Percentiles rank a stretch among this genome's conserved stretches.
phyloP scores from a whole-genome alignment of 2,797 vertebrate species.

The Cirrhinus molitorella region DNA sequence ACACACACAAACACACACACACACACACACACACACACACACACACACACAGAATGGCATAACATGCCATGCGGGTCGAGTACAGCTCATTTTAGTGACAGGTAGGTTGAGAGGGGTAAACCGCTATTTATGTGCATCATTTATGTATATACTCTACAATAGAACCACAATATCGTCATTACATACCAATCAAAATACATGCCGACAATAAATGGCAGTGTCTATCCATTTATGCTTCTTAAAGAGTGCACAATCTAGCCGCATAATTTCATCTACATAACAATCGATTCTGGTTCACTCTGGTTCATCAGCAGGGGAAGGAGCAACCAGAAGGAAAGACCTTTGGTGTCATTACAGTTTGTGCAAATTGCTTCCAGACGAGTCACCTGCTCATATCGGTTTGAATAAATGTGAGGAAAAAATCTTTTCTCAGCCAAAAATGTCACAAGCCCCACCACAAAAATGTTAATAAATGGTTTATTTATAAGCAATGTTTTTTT shows the following conservation, averaged over 20 bases:
- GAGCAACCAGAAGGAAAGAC: neutral
- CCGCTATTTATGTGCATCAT: neutral
- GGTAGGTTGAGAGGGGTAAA: neutral
- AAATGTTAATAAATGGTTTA: neutral
- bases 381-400: constrained; percentile 3
- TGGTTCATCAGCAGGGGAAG: constrained; percentile 9
- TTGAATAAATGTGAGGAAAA: neutral
- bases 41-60: neutral
- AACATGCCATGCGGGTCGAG: neutral
- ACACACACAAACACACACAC: neutral
- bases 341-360: neutral
- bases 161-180: neutral
- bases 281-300: neutral
- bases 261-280: constrained; percentile 1
- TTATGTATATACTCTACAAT: neutral
- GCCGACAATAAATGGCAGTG: neutral
- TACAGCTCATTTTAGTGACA: neutral
- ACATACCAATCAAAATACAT: constrained; percentile 4
- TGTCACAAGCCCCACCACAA: neutral
- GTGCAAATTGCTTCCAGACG: neutral
- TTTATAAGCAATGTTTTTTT: neutral
- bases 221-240: neutral
- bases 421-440: neutral
- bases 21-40: no score
- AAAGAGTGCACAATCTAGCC: neutral